A percentile compares a stretch with the other conserved stretches of the same genome.
These are phyloP conservation scores for Azemiops feae DNA, from an alignment of 2,113 vertebrate species.

Conservation along the genomic window DNA sequence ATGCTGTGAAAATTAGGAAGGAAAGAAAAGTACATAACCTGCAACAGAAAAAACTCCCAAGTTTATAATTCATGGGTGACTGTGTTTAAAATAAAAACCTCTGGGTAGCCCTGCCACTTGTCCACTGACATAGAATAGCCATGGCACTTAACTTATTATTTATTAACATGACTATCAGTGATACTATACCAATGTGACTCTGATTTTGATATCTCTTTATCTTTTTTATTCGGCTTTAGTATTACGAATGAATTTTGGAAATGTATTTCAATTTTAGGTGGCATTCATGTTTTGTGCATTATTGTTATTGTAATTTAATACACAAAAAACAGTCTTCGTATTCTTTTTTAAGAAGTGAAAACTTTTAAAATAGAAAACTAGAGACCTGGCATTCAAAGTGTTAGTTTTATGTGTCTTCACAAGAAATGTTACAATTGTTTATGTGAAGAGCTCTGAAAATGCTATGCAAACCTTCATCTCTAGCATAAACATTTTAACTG, in stretches of 20 bases:
- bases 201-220: not conserved
- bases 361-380: not conserved
- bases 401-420: not conserved
- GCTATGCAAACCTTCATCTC: not conserved
- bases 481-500: not conserved
- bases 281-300: not conserved
- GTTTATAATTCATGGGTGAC: not conserved
- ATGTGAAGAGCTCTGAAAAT: not conserved
- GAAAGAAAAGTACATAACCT: not conserved
- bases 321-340: not conserved
- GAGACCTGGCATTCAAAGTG: not conserved
- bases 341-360: not conserved
- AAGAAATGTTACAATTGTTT: not conserved
- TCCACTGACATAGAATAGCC: not conserved
- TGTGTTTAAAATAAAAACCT: not conserved
- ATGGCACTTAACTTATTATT: not conserved
- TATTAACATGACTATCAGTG: not conserved
- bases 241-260: not conserved
- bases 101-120: not conserved
- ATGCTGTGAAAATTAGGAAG: not conserved
- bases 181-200: not conserved
- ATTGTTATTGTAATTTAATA: not conserved
- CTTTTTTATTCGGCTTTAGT: not conserved
- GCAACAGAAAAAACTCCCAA: not conserved
- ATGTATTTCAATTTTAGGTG: not conserved